Percentiles rank a stretch among this genome's conserved stretches.
phyloP scores from a whole-genome alignment of 2,888 invertebrate species.

The Tuta absoluta region DNA sequence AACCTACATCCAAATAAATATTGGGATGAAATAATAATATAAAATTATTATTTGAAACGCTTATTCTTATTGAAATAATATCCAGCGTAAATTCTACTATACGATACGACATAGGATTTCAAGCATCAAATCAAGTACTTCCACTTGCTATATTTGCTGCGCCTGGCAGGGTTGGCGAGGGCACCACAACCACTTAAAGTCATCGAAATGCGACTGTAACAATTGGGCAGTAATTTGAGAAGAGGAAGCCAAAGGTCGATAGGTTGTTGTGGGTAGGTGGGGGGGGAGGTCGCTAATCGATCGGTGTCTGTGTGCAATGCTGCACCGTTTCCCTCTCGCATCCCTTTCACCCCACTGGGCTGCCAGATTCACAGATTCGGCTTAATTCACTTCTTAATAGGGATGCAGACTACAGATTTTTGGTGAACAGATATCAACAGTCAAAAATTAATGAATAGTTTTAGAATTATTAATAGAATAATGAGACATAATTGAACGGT shows the following conservation, averaged over 20 bases:
- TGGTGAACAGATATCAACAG: neutral
- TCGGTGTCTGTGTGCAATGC: conserved; percentile 75
- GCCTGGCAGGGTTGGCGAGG: no score
- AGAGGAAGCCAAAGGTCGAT: conserved; percentile 68
- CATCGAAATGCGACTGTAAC: conserved; percentile 36
- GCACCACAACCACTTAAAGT: neutral
- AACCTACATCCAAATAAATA: no score
- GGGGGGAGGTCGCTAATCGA: conserved; percentile 66
- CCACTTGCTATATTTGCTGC: no score
- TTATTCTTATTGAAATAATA: no score
- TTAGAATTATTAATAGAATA: no score
- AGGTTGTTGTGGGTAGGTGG: conserved; percentile 66
- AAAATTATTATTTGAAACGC: no score
- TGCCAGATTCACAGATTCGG: conserved; percentile 25
- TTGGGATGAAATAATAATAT: no score
- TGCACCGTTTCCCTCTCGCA: conserved; percentile 59
- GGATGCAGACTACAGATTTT: neutral
- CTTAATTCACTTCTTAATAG: neutral
- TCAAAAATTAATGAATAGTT: neutral
- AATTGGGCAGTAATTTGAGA: conserved; percentile 65
- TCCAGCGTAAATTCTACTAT: no score
- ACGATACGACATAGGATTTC: no score
- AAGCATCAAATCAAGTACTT: no score
- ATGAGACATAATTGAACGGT: no score
- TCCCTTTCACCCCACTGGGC: conserved; percentile 53